Evolutionary conservation across 2,888 invertebrate species (phyloP), one percentile per base, ranked within the genome.

Genomic region (Lasioglossum oenotherae): DNA sequence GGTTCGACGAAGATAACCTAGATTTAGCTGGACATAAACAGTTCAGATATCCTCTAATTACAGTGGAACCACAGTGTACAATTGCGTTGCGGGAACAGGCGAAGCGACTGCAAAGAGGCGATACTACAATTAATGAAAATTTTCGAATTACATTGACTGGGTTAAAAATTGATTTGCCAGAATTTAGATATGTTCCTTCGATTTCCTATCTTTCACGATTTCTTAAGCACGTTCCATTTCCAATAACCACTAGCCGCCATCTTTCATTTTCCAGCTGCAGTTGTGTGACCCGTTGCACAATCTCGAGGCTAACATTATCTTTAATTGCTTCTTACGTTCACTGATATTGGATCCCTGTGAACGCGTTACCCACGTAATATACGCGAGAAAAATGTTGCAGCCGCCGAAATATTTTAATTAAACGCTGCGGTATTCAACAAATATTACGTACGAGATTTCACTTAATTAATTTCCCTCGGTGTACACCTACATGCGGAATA

Each of bases 301-400:
- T 41, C 41, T 12, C n/a, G 41, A 12, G 71, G 23, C 71, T 23
- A 71, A 44, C 71, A 71, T 71, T 71, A 71, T n/a, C 71, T 71
- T 41, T 71, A 71, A 71, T 71, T 71, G 71, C 71, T 14, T n/a
- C 71, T 41, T 71, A 71, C 71, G 41, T 71, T 41, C 41, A 44
- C 71, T 44, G 41, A 41, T 41, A 71, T 71, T 41, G 23, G 23
- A 41, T 71, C 41, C 5, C 38, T 5, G n/a, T 31, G 4, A 71
- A n/a, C 38, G n/a, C 12, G 69, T 71, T 71, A 41, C 38, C n/a
- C 38, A n/a, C 69, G 23, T 38, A 12, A 71, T n/a, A 23, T 23
- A 69, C 8, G 0, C 4, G 35, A 41, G n/a, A 69, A 67, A 31
- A 41, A 69, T 38, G 0, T 69, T 38, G 4, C 5, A 38, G 19